Evolutionary conservation across 2,888 invertebrate genomes (phyloP).

Genomic region (Zygaena filipendulae): DNA sequence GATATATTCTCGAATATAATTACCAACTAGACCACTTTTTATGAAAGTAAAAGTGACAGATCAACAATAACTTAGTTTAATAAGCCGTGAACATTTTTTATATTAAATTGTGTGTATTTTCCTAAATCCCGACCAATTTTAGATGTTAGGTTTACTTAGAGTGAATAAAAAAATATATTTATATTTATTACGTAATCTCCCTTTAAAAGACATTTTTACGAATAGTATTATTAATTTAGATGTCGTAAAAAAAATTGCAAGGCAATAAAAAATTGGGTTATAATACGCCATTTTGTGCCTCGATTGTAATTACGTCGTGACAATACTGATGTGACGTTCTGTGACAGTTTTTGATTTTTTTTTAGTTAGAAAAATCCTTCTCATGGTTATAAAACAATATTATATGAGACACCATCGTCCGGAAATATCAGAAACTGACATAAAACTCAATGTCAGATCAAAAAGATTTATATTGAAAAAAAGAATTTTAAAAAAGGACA

Average conservation of each 20-base stretch:
- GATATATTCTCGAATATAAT: too few species aligned
- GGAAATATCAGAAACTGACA: conserved; percentile 38
- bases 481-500: conserved; percentile 52
- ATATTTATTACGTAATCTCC: conserved; percentile 64
- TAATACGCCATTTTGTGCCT: conserved; percentile 62
- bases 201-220: conserved; percentile 66
- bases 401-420: conserved; percentile 20
- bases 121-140: conserved; percentile 63
- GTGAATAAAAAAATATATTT: conserved; percentile 48
- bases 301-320: conserved; percentile 34
- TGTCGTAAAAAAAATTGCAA: conserved; percentile 46
- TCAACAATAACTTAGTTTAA: too few species aligned
- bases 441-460: conserved; percentile 26
- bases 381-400: conserved; percentile 7
- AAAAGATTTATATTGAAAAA: conserved; percentile 28
- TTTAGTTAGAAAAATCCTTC: too few species aligned
- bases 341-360: conserved; percentile 31
- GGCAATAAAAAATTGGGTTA: conserved; percentile 59
- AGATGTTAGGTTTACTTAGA: conserved; percentile 45
- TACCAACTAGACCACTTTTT: too few species aligned
- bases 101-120: conserved; percentile 41
- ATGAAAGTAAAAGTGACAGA: too few species aligned
- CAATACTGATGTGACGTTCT: conserved; percentile 39
- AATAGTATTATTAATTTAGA: conserved; percentile 68
- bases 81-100: too few species aligned